Evolutionary conservation across 1,140 invertebrate genomes (phyloP).

Genomic region (Dreissena rostriformis): DNA sequence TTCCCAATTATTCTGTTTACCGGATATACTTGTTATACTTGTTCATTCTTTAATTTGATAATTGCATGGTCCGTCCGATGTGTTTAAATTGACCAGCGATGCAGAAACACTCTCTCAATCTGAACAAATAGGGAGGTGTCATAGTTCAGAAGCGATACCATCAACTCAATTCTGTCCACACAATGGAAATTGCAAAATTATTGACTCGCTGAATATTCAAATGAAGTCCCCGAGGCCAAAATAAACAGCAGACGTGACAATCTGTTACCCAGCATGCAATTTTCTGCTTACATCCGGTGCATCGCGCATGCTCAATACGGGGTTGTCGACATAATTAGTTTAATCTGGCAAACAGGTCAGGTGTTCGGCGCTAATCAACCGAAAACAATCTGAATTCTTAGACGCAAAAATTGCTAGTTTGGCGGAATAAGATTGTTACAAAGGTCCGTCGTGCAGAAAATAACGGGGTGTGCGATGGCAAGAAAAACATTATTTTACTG

Average conservation of each 20-base stretch:
- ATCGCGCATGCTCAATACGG: constrained; percentile 25
- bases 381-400: background rate
- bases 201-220: constrained; percentile 41
- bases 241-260: constrained; percentile 51
- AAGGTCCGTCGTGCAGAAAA: background rate
- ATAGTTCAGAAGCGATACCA: constrained; percentile 26
- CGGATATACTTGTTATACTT: too few species aligned
- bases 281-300: constrained; percentile 38
- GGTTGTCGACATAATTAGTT: constrained; percentile 15
- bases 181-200: constrained; percentile 39
- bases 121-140: background rate
- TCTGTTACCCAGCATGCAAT: constrained; percentile 51
- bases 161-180: constrained; percentile 35
- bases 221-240: constrained; percentile 51
- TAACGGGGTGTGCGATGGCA: too few species aligned
- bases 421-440: background rate
- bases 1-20: too few species aligned
- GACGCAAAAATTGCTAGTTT: constrained; percentile 41
- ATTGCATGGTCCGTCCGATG: too few species aligned
- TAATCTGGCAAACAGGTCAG: constrained; percentile 35
- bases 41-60: too few species aligned
- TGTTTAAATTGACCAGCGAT: too few species aligned
- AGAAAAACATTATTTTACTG: too few species aligned
- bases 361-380: constrained; percentile 47
- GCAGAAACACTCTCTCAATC: too few species aligned